These are phyloP conservation scores for Drosophila bipectinata DNA, from an alignment of 1,140 invertebrate genomes.

Conservation along the genomic window DNA sequence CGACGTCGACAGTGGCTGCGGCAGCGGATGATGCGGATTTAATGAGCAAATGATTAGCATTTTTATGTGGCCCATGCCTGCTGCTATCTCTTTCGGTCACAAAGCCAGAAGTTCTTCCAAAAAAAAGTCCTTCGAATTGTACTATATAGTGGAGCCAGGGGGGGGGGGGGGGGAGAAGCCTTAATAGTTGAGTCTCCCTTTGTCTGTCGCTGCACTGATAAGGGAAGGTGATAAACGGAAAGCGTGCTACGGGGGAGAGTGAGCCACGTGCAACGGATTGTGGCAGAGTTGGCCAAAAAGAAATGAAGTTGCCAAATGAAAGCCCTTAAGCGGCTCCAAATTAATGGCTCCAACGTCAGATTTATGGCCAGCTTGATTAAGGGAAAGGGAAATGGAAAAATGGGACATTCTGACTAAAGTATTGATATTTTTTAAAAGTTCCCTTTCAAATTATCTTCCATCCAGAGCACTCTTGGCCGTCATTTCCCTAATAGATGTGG, in stretches of 20 bases:
- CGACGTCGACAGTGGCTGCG: neutral
- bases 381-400: constrained; percentile 7
- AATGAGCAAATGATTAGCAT: constrained; percentile 81
- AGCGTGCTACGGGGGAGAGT: constrained; percentile 8
- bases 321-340: constrained; percentile 49
- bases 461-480: neutral
- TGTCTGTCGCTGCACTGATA: constrained; percentile 45
- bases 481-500: neutral
- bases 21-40: constrained; percentile 68
- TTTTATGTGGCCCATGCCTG: constrained; percentile 33
- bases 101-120: constrained; percentile 14
- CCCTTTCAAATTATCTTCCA: neutral
- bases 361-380: constrained; percentile 50
- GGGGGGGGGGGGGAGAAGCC: constrained; percentile 17
- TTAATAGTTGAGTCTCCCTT: constrained; percentile 46
- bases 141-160: constrained; percentile 12
- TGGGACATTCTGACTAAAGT: constrained; percentile 11
- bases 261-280: constrained; percentile 46
- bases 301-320: constrained; percentile 12
- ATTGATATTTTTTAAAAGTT: neutral
- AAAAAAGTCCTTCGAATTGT: constrained; percentile 19
- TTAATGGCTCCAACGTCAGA: constrained; percentile 64
- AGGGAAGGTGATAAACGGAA: constrained; percentile 46
- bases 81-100: neutral
- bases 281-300: constrained; percentile 3